These are phyloP conservation scores for Cichladusa arquata DNA, from an alignment of 2,113 vertebrate species.

Conservation along the genomic window DNA sequence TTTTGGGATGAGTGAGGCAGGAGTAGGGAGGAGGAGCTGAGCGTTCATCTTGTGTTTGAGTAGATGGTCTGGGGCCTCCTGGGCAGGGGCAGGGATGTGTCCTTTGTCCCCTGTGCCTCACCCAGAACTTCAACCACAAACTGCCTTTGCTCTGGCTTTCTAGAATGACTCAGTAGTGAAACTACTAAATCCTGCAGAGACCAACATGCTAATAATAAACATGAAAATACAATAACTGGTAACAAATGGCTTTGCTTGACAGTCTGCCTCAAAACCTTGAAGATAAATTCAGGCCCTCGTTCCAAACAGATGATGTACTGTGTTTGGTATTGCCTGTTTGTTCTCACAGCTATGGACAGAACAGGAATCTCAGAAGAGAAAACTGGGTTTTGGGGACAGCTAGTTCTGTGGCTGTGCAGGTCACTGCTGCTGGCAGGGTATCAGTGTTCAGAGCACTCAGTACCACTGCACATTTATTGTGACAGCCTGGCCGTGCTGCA, in stretches of 20 bases:
- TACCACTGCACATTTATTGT: background rate
- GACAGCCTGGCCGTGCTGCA: background rate
- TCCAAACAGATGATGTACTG: accelerated
- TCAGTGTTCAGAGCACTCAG: background rate
- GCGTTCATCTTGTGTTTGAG: background rate
- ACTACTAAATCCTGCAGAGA: background rate
- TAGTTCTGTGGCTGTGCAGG: background rate
- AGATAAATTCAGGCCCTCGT: background rate
- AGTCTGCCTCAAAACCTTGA: background rate
- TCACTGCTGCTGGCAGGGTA: background rate
- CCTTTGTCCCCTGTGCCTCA: background rate
- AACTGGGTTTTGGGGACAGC: background rate
- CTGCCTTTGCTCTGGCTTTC: background rate
- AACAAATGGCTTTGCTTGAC: background rate
- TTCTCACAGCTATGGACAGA: background rate
- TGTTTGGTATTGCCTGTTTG: background rate
- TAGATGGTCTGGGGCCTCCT: background rate
- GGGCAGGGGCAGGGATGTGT: background rate
- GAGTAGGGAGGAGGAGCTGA: background rate
- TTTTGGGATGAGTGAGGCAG: background rate
- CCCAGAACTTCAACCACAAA: background rate
- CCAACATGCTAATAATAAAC: background rate
- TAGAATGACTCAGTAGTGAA: background rate
- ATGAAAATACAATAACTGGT: background rate
- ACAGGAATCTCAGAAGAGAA: background rate